Evolutionary conservation across 2,888 invertebrate genomes (phyloP).

Genomic region (Tuta absoluta): DNA sequence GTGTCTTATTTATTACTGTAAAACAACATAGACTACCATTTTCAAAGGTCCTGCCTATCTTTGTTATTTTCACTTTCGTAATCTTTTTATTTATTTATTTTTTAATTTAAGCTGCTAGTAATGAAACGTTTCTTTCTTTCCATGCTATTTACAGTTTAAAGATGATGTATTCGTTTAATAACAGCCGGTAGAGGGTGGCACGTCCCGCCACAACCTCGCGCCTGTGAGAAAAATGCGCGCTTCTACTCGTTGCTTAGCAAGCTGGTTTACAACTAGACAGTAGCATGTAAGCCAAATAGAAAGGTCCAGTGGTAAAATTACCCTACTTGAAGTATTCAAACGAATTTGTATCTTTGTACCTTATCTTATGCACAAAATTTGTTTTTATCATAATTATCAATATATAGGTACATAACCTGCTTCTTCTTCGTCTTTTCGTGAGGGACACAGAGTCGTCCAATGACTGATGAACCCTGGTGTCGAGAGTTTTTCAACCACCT

Average conservation of each 20-base stretch:
- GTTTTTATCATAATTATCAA: too few species aligned
- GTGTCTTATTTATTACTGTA: not conserved
- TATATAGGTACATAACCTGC: too few species aligned
- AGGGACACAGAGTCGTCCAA: too few species aligned
- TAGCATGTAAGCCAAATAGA: not conserved
- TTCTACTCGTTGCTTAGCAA: slow-evolving; percentile 34
- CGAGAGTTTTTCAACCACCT: too few species aligned
- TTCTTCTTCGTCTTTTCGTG: too few species aligned
- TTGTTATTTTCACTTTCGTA: not conserved
- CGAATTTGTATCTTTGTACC: not conserved
- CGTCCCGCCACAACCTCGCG: slow-evolving; percentile 40
- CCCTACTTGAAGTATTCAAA: not conserved
- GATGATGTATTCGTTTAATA: slow-evolving; percentile 65
- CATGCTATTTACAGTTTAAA: slow-evolving; percentile 21
- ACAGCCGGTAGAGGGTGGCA: slow-evolving; percentile 43
- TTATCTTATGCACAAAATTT: too few species aligned
- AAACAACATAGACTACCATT: not conserved
- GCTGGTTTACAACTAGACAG: slow-evolving; percentile 9
- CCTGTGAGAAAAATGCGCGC: slow-evolving; percentile 45
- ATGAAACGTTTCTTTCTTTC: not conserved
- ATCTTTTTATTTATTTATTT: not conserved
- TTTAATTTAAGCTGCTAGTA: slow-evolving; percentile 3
- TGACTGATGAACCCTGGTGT: too few species aligned
- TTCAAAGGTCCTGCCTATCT: not conserved
- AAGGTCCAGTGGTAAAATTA: not conserved